Base-by-base conservation (phyloP, 2,888 invertebrate species). In the Hirtodrosophila confusa region DNA sequence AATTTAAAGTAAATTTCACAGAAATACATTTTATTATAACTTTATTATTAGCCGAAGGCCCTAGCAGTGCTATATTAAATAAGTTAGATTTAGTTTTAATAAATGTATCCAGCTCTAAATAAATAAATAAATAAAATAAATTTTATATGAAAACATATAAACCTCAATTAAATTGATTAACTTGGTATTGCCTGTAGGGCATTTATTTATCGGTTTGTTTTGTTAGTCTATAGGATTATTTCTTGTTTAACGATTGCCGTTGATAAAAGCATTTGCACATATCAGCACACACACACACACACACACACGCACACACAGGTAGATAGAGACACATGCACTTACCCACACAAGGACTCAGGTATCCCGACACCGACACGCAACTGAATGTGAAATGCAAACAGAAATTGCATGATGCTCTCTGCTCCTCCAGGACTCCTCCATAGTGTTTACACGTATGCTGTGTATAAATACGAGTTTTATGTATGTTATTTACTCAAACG, bases 401-500 rank as follows among this genome's bases (percentile, higher is more conserved):
- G 61, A 74, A 88, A 69, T 74, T 71, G 70, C 75, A 80, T 48
- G 77, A 64, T 70, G 70, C 86, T 57, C 56, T 47, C 58, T 60
- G 43, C 41, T 61, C 11, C 53, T 55, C 47, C 53, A 61, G 69
- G 29, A 9, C 55, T 44, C 29, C 43, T 56, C 17, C 44, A 39
- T 35, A 31, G 71, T 85, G 87, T 84, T 84, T 86, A 69, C 87
- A 84, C 78, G 88, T 75, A 86, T 84, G 78, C 88, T 86, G 78
- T 86, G 85, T 75, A 84, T 86, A 84, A 88, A 84, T 80, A 84
- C 87, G 86, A 84, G 80, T 84, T 88, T 86, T 88, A 84, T 83
- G 64, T 80, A 75, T 88, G 87, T 84, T 84, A 84, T 84, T 84
- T 84, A 87, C 86, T 76, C 85, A 85, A 84, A 80, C 72, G 80